Base-by-base conservation (phyloP, 1,140 invertebrate species). In the Drosophila persimilis region DNA sequence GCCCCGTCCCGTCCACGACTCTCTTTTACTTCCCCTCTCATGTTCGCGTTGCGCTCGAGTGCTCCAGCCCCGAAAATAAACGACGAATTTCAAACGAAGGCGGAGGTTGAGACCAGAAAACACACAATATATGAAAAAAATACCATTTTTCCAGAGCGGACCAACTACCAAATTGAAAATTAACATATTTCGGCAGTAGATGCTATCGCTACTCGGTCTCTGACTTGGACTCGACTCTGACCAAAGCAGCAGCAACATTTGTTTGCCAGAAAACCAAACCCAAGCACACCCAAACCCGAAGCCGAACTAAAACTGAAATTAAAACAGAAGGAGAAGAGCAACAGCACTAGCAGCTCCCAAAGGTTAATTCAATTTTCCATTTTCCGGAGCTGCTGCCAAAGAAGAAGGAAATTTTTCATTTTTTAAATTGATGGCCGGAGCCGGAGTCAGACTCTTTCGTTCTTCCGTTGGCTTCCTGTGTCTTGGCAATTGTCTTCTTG, bases 161-260 rank as follows among this genome's bases (percentile, higher is more conserved):
- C 57, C 77, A 85, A 85, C 75, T 77, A 88, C 75, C 77, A 88
- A 88, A 88, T 88, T 88, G 84, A 89, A 88, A 88, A 88, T 88
- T 88, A 88, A 88, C 83, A 88, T 88, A 88, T 88, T 86, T 86
- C 78, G 83, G 83, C 83, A 83, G 74, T 86, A 86, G 83, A 86
- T 86, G 75, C 62, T 88, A 86, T 86, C 83, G 70, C 59, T 39
- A 15, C 45, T 67, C 58, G 59, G 64, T 50, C 48, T 63, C 71
- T 45, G 58, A 47, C 31, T 11, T 45, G 47, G 1, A 26, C 24
- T 26, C 4, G 71, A 77, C 66, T 53, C 69, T 39, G 35, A 35
- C 31, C 31, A 4, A 11, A 4, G 31, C 31, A 4, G 11, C 35
- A 39, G 35, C 3, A 39, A 74, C 72, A 79, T 80, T 85, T 85